Evolutionary conservation across 1,140 invertebrate species (phyloP).

Genomic region (Triops cancriformis): DNA sequence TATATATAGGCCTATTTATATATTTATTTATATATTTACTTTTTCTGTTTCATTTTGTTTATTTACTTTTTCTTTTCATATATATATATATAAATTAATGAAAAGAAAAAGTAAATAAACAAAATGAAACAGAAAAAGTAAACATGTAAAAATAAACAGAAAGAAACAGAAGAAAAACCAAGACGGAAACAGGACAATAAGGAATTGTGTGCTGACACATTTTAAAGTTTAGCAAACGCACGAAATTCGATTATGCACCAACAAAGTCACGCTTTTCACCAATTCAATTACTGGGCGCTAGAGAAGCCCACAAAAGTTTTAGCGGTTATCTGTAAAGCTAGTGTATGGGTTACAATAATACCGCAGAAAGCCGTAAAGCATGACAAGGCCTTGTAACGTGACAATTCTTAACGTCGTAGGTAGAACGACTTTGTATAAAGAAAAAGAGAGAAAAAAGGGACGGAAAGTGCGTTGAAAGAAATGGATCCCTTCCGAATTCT

Average conservation of each 20-base stretch:
- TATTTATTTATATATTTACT: no score
- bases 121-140: no score
- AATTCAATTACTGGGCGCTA: not conserved
- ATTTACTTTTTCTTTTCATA: no score
- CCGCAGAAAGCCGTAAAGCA: not conserved
- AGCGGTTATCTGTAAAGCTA: not conserved
- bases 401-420: not conserved
- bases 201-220: no score
- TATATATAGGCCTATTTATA: no score
- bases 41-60: no score
- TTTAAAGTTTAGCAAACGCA: not conserved
- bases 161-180: no score
- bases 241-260: not conserved
- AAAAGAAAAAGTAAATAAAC: no score
- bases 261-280: conserved; percentile 18
- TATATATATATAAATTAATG: no score
- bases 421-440: not conserved
- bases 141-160: no score
- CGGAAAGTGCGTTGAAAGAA: not conserved
- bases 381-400: not conserved
- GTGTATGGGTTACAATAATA: not conserved
- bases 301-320: not conserved
- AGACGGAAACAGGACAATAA: no score
- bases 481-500: not conserved
- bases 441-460: not conserved